Base-by-base conservation (phyloP, 2,113 vertebrate species). In the Perca flavescens region DNA sequence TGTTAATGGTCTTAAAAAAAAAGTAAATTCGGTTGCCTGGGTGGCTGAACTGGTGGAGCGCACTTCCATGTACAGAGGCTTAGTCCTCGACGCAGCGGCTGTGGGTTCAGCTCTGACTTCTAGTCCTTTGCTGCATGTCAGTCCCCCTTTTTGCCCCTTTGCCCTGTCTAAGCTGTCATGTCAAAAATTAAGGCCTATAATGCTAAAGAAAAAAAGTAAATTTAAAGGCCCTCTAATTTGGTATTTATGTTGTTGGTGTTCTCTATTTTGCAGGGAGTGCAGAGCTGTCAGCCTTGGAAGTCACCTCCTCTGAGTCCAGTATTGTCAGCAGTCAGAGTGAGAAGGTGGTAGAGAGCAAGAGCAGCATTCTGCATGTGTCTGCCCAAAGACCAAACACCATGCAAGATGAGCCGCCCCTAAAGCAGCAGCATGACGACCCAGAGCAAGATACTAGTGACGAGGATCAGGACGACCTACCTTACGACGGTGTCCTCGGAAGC, bases 381-480 rank as follows among this genome's bases (percentile, higher is more conserved):
- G 67, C 64, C 22, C 80, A 80, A 49, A 92, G 85, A 91, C 81
- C 88, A 73, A 85, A 85, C 71, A 92, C 80, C 34, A 75, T 66
- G 52, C 86, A 64, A 9, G 60, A 86, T 17, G 36, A 86, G 52
- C 43, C 40, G 4, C 61, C 71, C 2, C 25, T 36, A 56, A 77
- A 82, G 78, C 88, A 83, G 8, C 28, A 78, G 19, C 7, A 70
- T 10, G 85, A 88, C 36, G 92, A 94, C 66, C 52, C 71, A 21
- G 93, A 90, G 73, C 92, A 91, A 74, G 70, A 94, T 36, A 94
- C 85, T 36, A 96, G 94, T 22, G 96, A 94, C 9, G 95, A 96
- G 69, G 96, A 96, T 15, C 96, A 97, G 47, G 96, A 97, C 11
- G 95, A 97, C 3, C 91, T 97, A n/a, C 96, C 96, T 53, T 96